A percentile compares a stretch with the other conserved stretches of the same genome.
Evolutionary conservation across 2,888 invertebrate genomes (phyloP).

Genomic region (Melipona beecheii): DNA sequence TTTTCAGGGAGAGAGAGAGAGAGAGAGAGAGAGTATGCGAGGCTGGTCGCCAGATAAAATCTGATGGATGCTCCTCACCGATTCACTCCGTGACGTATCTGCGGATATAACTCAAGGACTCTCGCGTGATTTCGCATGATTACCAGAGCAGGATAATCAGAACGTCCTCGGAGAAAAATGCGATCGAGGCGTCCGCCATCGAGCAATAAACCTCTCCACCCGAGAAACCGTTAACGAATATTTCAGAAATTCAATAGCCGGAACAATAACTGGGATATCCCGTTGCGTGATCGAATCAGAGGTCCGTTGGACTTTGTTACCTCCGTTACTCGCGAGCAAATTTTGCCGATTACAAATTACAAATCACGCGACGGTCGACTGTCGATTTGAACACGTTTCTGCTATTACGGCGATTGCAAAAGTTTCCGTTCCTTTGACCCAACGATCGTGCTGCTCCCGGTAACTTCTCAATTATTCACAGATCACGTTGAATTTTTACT

Average conservation of each 20-base stretch:
- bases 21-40: slow-evolving; percentile 19
- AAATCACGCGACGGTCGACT: too few relatives aligned
- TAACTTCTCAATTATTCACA: too few relatives aligned
- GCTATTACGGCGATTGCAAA: too few relatives aligned
- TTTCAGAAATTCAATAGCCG: not conserved
- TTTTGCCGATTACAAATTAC: too few relatives aligned
- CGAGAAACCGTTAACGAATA: not conserved
- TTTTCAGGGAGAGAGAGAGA: not conserved
- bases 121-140: slow-evolving; percentile 68
- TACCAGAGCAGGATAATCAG: slow-evolving; percentile 46
- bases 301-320: too few relatives aligned
- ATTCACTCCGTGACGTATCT: slow-evolving; percentile 64
- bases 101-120: slow-evolving; percentile 60
- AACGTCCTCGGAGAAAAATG: slow-evolving; percentile 45
- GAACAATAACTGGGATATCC: not conserved
- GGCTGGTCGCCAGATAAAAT: slow-evolving; percentile 62
- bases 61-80: slow-evolving; percentile 68
- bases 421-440: too few relatives aligned
- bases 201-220: not conserved
- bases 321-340: too few relatives aligned
- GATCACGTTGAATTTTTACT: too few relatives aligned
- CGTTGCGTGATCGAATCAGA: too few relatives aligned
- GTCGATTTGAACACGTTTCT: too few relatives aligned
- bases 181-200: not conserved
- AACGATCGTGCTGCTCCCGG: too few relatives aligned